phyloP scores from a whole-genome alignment of 2,888 invertebrate species.

The Deilephila elpenor region DNA sequence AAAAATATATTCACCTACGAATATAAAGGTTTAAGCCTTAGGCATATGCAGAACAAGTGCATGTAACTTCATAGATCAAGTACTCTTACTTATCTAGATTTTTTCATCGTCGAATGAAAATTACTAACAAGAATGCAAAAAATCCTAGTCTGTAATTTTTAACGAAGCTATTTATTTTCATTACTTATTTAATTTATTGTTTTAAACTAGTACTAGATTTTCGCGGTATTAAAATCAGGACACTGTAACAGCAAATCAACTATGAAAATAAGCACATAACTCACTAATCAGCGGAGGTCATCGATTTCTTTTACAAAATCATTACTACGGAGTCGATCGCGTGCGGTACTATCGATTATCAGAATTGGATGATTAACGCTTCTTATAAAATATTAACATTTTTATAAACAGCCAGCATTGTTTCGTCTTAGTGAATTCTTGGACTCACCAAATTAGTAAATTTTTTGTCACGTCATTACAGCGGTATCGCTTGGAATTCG shows the following conservation, averaged over 20 bases:
- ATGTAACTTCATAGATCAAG: no score
- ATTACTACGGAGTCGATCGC: constrained; percentile 16
- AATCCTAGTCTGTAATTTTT: no score
- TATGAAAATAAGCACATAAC: constrained; percentile 5
- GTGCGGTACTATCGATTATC: constrained; percentile 10
- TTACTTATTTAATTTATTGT: no score
- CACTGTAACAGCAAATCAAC: background rate
- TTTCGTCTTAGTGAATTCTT: background rate
- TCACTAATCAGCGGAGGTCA: constrained; percentile 12
- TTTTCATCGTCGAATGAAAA: no score
- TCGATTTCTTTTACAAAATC: constrained; percentile 23
- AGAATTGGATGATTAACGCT: constrained; percentile 17
- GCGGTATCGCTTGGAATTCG: background rate
- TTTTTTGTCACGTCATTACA: background rate
- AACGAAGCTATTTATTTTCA: no score
- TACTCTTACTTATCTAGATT: no score
- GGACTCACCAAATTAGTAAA: background rate
- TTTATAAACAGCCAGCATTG: constrained; percentile 20
- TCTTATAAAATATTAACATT: constrained; percentile 24
- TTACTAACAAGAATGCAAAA: no score
- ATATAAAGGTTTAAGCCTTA: no score
- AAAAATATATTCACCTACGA: no score
- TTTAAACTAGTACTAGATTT: background rate
- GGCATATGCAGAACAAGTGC: no score
- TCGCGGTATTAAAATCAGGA: background rate